Evolutionary conservation across 1,140 invertebrate genomes (phyloP).

Genomic region (Pectinophora gossypiella): DNA sequence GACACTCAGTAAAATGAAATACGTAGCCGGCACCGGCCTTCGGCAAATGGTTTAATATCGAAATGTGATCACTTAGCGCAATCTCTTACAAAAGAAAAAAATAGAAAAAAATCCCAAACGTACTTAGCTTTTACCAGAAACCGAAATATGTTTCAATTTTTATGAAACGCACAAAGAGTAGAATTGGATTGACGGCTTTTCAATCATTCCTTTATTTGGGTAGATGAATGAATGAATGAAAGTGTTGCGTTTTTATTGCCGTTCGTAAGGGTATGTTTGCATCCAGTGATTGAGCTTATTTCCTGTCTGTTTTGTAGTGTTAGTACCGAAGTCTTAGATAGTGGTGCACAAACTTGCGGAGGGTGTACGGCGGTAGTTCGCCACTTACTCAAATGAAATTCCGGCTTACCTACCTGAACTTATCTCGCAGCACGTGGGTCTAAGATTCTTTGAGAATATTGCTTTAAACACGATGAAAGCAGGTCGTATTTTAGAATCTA

Average conservation of each 20-base stretch:
- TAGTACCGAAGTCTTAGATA: no score
- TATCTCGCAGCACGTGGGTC: not conserved
- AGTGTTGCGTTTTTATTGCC: constrained; percentile 12
- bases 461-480: no score
- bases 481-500: no score
- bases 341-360: constrained; percentile 11
- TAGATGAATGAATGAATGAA: constrained; percentile 26
- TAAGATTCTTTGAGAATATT: not conserved
- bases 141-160: constrained; percentile 67
- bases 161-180: constrained; percentile 46
- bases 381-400: constrained; percentile 31
- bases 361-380: constrained; percentile 11
- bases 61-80: constrained; percentile 75
- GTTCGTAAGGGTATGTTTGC: constrained; percentile 11
- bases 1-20: constrained; percentile 75
- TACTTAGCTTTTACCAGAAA: constrained; percentile 69
- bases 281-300: constrained; percentile 3
- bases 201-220: constrained; percentile 37
- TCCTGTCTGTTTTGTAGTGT: not conserved
- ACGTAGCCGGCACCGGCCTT: constrained; percentile 69
- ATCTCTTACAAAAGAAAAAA: constrained; percentile 74
- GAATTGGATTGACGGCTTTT: constrained; percentile 49
- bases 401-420: constrained; percentile 13
- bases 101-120: constrained; percentile 59
- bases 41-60: constrained; percentile 73